Percentiles rank a stretch among this genome's conserved stretches.
These are phyloP conservation scores for Phyllotreta cruciferae DNA, from an alignment of 2,888 invertebrate species.

Conservation along the genomic window DNA sequence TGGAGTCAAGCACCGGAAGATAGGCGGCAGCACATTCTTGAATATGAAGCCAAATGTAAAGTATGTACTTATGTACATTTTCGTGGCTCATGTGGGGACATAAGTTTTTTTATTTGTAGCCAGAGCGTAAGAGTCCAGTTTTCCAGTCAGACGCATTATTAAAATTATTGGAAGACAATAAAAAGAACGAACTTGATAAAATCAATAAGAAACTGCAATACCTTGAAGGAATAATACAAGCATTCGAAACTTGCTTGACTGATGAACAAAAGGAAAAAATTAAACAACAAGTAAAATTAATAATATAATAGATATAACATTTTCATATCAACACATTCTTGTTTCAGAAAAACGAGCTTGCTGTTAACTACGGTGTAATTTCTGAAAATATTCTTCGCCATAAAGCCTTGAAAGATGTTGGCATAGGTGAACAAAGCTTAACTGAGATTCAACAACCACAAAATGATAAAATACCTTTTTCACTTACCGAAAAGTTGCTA, in stretches of 20 bases:
- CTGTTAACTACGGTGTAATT: background rate
- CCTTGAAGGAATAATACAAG: slow-evolving; percentile 7
- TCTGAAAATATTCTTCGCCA: background rate
- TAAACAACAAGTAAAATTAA: background rate
- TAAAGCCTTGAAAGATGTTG: background rate
- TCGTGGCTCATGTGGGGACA: background rate
- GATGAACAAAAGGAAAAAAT: slow-evolving; percentile 2
- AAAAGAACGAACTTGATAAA: background rate
- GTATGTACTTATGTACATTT: slow-evolving; percentile 1
- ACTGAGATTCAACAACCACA: no score
- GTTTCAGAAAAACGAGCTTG: slow-evolving; percentile 8
- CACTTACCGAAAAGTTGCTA: no score
- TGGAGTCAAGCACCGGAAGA: slow-evolving; percentile 66
- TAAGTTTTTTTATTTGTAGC: background rate
- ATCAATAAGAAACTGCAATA: slow-evolving; percentile 6
- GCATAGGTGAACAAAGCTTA: no score
- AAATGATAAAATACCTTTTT: no score
- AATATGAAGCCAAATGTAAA: slow-evolving; percentile 58
- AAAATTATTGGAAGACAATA: background rate
- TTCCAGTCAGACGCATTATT: background rate
- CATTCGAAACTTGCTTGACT: background rate
- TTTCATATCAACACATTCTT: background rate
- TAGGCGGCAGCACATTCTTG: slow-evolving; percentile 65
- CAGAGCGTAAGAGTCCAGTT: background rate
- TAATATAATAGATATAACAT: background rate